Base-by-base conservation (phyloP, 2,888 invertebrate species). In the Ptychoptera albimana region DNA sequence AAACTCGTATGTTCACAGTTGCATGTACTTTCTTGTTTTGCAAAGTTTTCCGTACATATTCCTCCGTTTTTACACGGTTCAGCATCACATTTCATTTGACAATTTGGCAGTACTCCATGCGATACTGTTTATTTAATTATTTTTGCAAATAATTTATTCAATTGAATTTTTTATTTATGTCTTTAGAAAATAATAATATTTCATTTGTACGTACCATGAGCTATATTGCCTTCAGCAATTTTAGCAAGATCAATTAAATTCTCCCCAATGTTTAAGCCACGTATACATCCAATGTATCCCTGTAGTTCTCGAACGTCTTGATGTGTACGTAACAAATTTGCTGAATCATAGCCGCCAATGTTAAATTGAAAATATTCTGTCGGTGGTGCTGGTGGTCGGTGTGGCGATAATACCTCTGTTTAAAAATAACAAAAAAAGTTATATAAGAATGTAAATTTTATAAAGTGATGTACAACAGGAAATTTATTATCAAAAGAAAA, bases 1-100 rank as follows among this genome's bases (percentile, higher is more conserved):
- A 89, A 92, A 46, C 89, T 91, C 1, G 91, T 91, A 48, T 83
- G 75, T 53, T 87, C 85, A 53, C 91, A 92, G 51, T 89, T 80
- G 57, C 93, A 93, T 9, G 81, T 80, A 51, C 86, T 85, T 50
- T 83, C 81, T 54, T 86, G 85, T 49, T 81, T 79, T 11, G 79
- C 77, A 60, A 93, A 93, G 59, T 89, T 84, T 62, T 92, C 91
- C 3, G 84, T 81, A 56, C 91, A 92, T 13, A 82, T 72, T 1
- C 91, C 91, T 38, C 82, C 80, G 57, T 91, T 86, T 55, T 86
- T 84, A 57, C 91, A 92, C 0, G 91, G 91, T 43, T 81, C 75
- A 0, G 79, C 75, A 55, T 91, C 89, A 56, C 91, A 92, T 60
- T 85, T 83, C 80, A 91, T 89, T 53, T 81, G 80, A 60, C 91